Evolutionary conservation across 23 tunicate species (phyloP).

Genomic region (Phallusia fumigata): DNA sequence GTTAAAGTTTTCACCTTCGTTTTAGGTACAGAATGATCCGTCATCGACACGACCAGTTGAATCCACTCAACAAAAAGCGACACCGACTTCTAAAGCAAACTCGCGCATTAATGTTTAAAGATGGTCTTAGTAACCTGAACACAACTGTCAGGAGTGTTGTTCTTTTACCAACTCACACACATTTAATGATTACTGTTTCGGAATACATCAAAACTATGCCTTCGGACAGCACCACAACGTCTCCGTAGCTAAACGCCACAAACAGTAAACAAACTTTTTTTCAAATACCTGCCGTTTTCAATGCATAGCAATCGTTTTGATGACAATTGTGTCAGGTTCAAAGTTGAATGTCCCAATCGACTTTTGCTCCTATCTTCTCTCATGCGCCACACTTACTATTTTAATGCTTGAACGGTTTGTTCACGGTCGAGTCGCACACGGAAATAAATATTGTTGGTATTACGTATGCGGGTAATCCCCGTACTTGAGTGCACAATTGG

Average conservation of each 20-base stretch:
- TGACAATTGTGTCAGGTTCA: no score
- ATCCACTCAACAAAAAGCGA: slow-evolving; percentile 45
- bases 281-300: no score
- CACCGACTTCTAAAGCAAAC: slow-evolving; percentile 48
- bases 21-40: slow-evolving; percentile 66
- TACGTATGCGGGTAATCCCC: not conserved
- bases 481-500: not conserved
- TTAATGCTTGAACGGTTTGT: not conserved
- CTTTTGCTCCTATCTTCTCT: no score
- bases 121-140: slow-evolving; percentile 42
- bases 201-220: not conserved
- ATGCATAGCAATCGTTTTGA: no score
- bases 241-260: no score
- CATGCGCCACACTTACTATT: no score
- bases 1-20: no score
- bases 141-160: slow-evolving; percentile 19
- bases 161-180: slow-evolving; percentile 22
- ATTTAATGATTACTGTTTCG: not conserved
- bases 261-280: no score
- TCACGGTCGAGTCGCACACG: not conserved
- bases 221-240: not conserved
- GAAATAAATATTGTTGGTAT: not conserved
- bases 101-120: slow-evolving; percentile 20
- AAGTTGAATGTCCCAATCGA: no score
- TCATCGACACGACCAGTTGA: slow-evolving; percentile 47